Percentiles rank a stretch among this genome's conserved stretches.
phyloP scores from a whole-genome alignment of 2,888 invertebrate genomes.

The Chloroclysta siterata region DNA sequence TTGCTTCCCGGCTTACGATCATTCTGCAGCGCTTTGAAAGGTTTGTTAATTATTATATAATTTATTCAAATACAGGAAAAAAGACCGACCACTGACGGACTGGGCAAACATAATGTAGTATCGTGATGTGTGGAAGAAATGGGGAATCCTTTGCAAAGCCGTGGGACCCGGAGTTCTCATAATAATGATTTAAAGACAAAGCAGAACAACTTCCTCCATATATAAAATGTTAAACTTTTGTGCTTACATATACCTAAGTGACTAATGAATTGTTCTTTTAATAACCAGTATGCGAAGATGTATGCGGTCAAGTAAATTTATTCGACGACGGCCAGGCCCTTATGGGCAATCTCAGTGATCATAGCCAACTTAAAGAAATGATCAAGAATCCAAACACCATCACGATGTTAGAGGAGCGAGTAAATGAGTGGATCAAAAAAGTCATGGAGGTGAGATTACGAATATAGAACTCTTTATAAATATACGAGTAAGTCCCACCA shows the following conservation, averaged over 20 bases:
- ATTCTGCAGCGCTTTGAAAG: conserved; percentile 95
- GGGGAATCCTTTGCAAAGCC: no score
- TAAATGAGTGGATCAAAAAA: conserved; percentile 91
- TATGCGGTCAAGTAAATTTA: conserved; percentile 90
- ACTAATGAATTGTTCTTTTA: not conserved
- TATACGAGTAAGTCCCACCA: no score
- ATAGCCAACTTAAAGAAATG: conserved; percentile 89
- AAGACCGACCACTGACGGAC: no score
- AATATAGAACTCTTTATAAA: no score
- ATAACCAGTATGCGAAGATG: conserved; percentile 91
- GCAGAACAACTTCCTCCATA: no score
- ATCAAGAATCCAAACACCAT: conserved; percentile 88
- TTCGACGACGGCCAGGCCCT: conserved; percentile 89
- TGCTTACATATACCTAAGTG: no score
- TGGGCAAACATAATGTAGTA: no score
- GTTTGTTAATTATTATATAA: conserved; percentile 56
- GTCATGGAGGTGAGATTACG: conserved; percentile 86
- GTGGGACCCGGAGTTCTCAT: no score
- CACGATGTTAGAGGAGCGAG: conserved; percentile 88
- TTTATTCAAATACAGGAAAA: no score
- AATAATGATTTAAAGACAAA: no score
- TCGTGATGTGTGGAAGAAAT: no score
- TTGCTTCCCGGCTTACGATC: conserved; percentile 92
- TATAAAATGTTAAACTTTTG: no score
- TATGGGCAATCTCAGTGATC: conserved; percentile 85